Evolutionary conservation across 2,113 vertebrate genomes (phyloP).

Genomic region (Microcebus ravelobensis): DNA sequence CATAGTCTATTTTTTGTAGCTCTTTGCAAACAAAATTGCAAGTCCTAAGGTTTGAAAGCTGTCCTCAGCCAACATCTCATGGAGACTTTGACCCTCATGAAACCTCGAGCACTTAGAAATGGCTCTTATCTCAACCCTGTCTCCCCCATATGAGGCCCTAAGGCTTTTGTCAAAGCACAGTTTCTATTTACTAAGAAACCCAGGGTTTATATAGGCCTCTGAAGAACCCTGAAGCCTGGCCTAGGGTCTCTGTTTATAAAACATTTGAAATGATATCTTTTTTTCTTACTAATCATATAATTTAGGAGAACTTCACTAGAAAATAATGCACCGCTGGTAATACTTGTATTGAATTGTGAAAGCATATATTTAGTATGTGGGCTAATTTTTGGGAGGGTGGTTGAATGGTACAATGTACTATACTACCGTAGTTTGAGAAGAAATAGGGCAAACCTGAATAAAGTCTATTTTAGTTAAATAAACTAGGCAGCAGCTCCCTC

Average conservation of each 20-base stretch:
- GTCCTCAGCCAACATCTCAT: background rate
- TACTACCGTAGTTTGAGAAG: background rate
- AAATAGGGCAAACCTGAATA: background rate
- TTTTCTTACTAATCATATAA: background rate
- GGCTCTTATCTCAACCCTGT: background rate
- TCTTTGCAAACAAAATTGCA: background rate
- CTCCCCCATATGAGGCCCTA: background rate
- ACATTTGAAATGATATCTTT: background rate
- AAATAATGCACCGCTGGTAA: background rate
- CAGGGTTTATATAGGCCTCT: background rate
- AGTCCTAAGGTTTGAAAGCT: background rate
- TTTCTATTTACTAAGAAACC: background rate
- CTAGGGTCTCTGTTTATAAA: background rate
- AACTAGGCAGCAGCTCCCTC: constrained; percentile 80
- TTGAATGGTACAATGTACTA: background rate
- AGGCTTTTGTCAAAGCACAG: background rate
- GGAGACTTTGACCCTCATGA: background rate
- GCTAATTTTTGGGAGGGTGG: background rate
- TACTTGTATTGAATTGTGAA: background rate
- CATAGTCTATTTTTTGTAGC: background rate
- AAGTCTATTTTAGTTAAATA: constrained; percentile 55
- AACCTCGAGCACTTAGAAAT: background rate
- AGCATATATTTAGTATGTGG: background rate
- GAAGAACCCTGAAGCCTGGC: background rate
- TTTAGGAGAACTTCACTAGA: background rate